A percentile compares a stretch with the other conserved stretches of the same genome.
These are phyloP conservation scores for Butorides virescens DNA, from an alignment of 2,113 vertebrate genomes.

Conservation along the genomic window DNA sequence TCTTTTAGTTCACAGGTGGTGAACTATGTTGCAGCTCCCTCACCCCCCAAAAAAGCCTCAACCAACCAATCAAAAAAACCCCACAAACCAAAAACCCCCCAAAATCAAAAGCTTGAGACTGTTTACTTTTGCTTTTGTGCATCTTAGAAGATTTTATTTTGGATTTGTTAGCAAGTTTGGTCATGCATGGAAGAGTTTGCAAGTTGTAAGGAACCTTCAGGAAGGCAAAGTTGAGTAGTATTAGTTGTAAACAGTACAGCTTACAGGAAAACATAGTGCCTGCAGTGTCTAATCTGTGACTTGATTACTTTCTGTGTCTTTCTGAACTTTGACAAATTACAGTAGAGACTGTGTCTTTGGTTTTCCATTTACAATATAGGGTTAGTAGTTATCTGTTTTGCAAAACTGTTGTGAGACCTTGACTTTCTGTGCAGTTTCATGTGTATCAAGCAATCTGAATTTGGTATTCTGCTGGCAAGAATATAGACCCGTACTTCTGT, in stretches of 20 bases:
- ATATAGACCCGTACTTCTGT: background rate
- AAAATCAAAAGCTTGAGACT: background rate
- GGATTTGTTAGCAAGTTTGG: background rate
- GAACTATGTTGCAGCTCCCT: too few relatives aligned
- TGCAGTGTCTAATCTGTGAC: background rate
- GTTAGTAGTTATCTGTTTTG: background rate
- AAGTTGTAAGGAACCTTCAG: background rate
- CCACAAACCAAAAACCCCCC: too few relatives aligned
- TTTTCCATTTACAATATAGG: background rate
- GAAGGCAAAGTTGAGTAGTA: background rate
- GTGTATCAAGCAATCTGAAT: background rate
- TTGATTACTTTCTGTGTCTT: background rate
- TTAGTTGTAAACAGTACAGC: background rate
- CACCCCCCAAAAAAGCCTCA: too few relatives aligned
- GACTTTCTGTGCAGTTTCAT: background rate
- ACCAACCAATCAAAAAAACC: too few relatives aligned
- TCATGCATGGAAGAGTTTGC: background rate
- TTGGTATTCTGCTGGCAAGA: background rate
- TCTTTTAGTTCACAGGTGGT: background rate
- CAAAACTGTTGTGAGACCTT: background rate
- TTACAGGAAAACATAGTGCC: background rate
- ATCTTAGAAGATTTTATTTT: background rate
- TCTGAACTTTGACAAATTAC: background rate
- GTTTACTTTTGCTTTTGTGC: background rate
- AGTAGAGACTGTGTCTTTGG: background rate